Base-by-base conservation (phyloP, 2,113 vertebrate species). In the Stomatorhinus ivindoensis region DNA sequence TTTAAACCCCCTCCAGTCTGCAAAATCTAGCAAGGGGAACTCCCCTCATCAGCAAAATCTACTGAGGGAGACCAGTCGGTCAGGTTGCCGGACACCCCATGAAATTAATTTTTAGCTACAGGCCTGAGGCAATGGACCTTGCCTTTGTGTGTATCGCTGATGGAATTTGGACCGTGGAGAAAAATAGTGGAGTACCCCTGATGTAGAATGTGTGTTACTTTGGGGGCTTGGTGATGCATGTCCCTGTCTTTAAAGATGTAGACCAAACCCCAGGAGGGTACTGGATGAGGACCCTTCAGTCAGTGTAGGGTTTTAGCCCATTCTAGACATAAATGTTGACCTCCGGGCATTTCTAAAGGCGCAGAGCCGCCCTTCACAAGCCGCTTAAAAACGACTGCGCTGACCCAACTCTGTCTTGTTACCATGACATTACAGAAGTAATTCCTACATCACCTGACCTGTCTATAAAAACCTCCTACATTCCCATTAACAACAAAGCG, bases 151-250 rank as follows among this genome's bases (percentile, higher is more conserved):
- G 61, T 69, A 27, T 69, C 61, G 10, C 61, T 69, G 61, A 69
- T 69, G 61, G 61, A 69, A 69, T 69, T 31, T 69, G 61, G 61
- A 69, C 61, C n/a, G 10, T 31, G n/a, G 10, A 27, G 27, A 13
- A 69, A 31, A 69, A 69, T 69, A 69, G n/a, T 31, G 27, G n/a
- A 69, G 61, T 69, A 69, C 61, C 61, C n/a, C 61, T 87, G 93
- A 93, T 92, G 90, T 51, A 83, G 88, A 91, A 80, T 89, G 46
- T 91, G 86, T 91, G 92, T 92, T 91, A 90, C 86, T 83, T 90
- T 92, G 82, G 35, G 88, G 92, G 90, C 73, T 50, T 46, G 17
- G 89, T 92, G 89, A 94, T 92, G 92, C 35, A 80, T 80, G 15
- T 42, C 73, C 35, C 35, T 35, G 73, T 80, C 35, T 80, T 39